These are phyloP conservation scores for Drosophila infuscata DNA, from an alignment of 2,888 invertebrate genomes.

Conservation along the genomic window DNA sequence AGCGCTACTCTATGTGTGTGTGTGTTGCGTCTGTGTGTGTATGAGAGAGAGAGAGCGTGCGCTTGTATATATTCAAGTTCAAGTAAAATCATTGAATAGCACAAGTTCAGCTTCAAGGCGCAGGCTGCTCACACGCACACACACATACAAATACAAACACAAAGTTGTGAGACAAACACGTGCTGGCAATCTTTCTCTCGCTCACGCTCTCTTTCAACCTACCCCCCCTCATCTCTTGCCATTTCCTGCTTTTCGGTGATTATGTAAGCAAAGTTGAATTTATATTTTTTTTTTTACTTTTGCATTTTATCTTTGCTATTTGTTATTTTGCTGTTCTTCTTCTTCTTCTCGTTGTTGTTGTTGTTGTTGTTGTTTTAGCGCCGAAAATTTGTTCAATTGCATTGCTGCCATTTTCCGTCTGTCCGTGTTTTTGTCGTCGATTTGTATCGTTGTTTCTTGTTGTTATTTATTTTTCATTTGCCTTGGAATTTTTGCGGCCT, in stretches of 20 bases:
- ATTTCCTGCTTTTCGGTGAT: conserved; percentile 54
- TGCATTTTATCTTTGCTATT: conserved; percentile 14
- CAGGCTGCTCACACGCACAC: conserved; percentile 35
- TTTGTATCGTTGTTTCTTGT: conserved; percentile 51
- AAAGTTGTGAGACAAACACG: conserved; percentile 52
- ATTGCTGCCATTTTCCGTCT: conserved; percentile 44
- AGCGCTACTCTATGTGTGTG: conserved; percentile 5
- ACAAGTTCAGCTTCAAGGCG: conserved; percentile 79
- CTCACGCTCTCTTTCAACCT: conserved; percentile 8
- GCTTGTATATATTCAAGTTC: conserved; percentile 69
- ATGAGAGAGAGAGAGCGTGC: conserved; percentile 22
- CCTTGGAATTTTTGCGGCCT: conserved; percentile 62
- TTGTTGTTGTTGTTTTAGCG: conserved; percentile 24
- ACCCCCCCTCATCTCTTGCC: background rate
- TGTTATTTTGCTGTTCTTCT: conserved; percentile 1
- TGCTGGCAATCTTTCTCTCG: conserved; percentile 42
- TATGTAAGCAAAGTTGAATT: conserved; percentile 67
- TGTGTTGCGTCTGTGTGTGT: background rate
- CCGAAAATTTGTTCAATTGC: conserved; percentile 69
- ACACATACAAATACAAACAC: background rate
- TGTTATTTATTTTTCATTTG: conserved; percentile 75
- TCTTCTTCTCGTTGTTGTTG: conserved; percentile 3
- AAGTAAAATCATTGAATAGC: conserved; percentile 78
- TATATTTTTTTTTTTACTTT: conserved; percentile 19
- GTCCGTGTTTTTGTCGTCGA: conserved; percentile 24